Evolutionary conservation across 2,888 invertebrate genomes (phyloP), one percentile per base, ranked within the genome.

Genomic region (Rutpela maculata): DNA sequence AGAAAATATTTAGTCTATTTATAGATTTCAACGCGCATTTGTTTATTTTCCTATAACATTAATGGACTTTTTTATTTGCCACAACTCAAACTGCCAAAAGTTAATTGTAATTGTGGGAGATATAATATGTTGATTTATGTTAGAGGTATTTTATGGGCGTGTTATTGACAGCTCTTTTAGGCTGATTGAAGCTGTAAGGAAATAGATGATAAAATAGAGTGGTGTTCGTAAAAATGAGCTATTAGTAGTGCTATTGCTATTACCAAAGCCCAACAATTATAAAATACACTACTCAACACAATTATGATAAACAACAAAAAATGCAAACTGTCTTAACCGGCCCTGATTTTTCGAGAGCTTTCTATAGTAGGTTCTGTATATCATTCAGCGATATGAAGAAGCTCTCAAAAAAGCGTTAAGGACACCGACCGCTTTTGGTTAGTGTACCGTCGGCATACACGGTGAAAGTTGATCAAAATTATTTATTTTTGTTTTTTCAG

Each of bases 31-130:
- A 22, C 43, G 15, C 55, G 12, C 26, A 31, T 26, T 63, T 72
- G 72, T 72, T 62, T 72, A 72, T 72, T 62, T 26, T 63, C 18
- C 50, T 63, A 10, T 22, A 72, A 55, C 38, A n/a, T 55, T 63
- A 72, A 63, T 72, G 55, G 72, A 43, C 50, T 62, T 72, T 72
- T 72, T 72, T 17, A 50, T 63, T 31, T 6, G n/a, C 63, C 67
- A 26, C 43, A 43, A 31, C 10, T 35, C 69, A 22, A 26, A 31
- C 63, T 72, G 72, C 72, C 59, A 72, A 63, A 62, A 55, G 62
- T 55, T 62, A 62, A 72, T 62, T 72, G 63, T 55, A 55, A 55
- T 11, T 65, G 17, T 38, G 5, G 6, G 0, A n/a, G n/a, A 35
- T 35, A 11, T 17, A 43, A 19, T 11, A 43, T 38, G 65, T 43